These are phyloP conservation scores for Pomacea maculata DNA, from an alignment of 1,140 invertebrate species.

Conservation along the genomic window DNA sequence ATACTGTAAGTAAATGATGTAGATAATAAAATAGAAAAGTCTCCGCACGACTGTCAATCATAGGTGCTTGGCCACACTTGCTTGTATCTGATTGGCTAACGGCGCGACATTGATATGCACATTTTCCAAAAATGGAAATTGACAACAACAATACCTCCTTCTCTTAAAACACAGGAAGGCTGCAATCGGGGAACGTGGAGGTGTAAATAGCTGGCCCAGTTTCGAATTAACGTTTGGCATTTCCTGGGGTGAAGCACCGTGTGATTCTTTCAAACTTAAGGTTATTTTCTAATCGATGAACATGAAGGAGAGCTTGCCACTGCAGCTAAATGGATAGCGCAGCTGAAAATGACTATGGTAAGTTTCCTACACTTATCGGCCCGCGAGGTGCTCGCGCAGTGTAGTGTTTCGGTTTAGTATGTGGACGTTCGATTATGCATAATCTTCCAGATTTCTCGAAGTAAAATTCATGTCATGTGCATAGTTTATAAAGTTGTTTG, in stretches of 20 bases:
- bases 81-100: slow-evolving; percentile 37
- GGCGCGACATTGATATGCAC: slow-evolving; percentile 32
- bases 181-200: slow-evolving; percentile 32
- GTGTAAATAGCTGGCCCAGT: slow-evolving; percentile 40
- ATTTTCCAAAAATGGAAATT: slow-evolving; percentile 53
- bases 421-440: neutral
- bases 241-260: slow-evolving; percentile 23
- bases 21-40: neutral
- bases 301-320: slow-evolving; percentile 1
- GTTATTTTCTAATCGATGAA: neutral
- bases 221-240: slow-evolving; percentile 37
- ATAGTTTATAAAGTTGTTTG: neutral
- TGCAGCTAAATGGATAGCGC: slow-evolving; percentile 20
- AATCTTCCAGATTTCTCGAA: neutral
- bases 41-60: slow-evolving; percentile 28
- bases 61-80: slow-evolving; percentile 8
- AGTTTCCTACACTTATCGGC: slow-evolving; percentile 32
- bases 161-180: slow-evolving; percentile 52
- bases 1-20: neutral
- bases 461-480: neutral
- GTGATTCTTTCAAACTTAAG: neutral
- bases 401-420: slow-evolving; percentile 15
- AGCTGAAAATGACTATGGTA: slow-evolving; percentile 56
- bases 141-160: slow-evolving; percentile 55
- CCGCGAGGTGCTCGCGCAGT: slow-evolving; percentile 33